These are phyloP conservation scores for Malurus elegans DNA, from an alignment of 2,113 vertebrate species.

Conservation along the genomic window DNA sequence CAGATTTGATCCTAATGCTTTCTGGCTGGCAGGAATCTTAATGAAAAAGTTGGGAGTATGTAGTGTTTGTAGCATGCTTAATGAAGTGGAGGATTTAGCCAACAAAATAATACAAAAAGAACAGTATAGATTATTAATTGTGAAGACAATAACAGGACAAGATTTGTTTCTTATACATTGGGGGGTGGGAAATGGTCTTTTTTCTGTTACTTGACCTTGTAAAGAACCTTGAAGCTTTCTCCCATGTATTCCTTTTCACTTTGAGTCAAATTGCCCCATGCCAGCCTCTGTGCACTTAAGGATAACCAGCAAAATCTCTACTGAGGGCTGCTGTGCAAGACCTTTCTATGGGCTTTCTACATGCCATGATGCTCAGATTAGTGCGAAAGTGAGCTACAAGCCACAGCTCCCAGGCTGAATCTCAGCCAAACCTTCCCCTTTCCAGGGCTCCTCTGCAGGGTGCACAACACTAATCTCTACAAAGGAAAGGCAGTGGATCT, in stretches of 20 bases:
- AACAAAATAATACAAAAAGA: not conserved
- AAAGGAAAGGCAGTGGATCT: not conserved
- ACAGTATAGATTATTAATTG: not conserved
- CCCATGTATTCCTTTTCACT: not conserved
- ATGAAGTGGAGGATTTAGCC: not conserved
- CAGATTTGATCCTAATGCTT: not conserved
- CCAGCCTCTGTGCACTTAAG: not conserved
- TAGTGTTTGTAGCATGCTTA: not conserved
- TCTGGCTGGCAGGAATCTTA: not conserved
- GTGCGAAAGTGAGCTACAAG: not conserved
- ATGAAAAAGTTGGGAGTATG: not conserved
- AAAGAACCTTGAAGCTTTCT: not conserved
- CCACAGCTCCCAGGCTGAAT: not conserved
- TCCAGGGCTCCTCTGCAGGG: not conserved
- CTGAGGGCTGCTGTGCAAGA: not conserved
- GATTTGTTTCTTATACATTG: not conserved
- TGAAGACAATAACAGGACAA: not conserved
- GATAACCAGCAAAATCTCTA: not conserved
- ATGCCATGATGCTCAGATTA: not conserved
- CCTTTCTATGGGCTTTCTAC: not conserved
- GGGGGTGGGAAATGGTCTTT: accelerated
- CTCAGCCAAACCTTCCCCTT: not conserved
- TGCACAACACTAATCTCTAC: not conserved
- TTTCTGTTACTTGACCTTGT: not conserved
- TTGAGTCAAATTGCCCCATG: not conserved